Percentiles rank a stretch among this genome's conserved stretches.
Evolutionary conservation across 2,113 vertebrate species (phyloP).

Genomic region (Tor tambroides): DNA sequence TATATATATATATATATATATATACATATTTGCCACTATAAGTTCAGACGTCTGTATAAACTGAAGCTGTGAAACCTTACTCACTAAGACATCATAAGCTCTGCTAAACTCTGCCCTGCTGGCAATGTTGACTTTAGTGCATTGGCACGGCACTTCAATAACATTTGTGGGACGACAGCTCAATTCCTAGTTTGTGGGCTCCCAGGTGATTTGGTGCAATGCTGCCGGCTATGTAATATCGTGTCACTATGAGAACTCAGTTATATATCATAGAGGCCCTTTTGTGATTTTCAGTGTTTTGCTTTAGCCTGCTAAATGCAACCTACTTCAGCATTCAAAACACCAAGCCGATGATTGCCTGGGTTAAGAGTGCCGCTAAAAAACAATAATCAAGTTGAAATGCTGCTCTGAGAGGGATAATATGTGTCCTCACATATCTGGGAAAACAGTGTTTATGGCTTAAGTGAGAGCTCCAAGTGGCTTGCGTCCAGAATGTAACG

Average conservation of each 20-base stretch:
- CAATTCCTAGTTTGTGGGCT: constrained; percentile 34
- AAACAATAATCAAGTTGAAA: constrained; percentile 74
- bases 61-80: constrained; percentile 11
- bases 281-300: constrained; percentile 26
- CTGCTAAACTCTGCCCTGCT: constrained; percentile 37
- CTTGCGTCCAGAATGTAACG: constrained; percentile 41
- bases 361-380: constrained; percentile 60
- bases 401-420: constrained; percentile 57
- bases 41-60: constrained; percentile 20
- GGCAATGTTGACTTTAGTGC: constrained; percentile 40
- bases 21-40: constrained; percentile 26
- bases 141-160: constrained; percentile 34
- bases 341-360: constrained; percentile 55
- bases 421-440: constrained; percentile 45
- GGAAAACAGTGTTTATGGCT: constrained; percentile 53
- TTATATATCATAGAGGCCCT: constrained; percentile 19
- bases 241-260: constrained; percentile 10
- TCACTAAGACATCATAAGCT: constrained; percentile 32
- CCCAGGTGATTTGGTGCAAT: constrained; percentile 33
- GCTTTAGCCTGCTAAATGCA: background rate
- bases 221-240: constrained; percentile 30
- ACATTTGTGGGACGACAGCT: constrained; percentile 41
- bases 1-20: too few relatives aligned
- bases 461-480: constrained; percentile 42
- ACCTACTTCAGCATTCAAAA: constrained; percentile 41